Conservation (phyloP, 1,140 invertebrate genomes). For the Trissolcus basalis region DNA sequence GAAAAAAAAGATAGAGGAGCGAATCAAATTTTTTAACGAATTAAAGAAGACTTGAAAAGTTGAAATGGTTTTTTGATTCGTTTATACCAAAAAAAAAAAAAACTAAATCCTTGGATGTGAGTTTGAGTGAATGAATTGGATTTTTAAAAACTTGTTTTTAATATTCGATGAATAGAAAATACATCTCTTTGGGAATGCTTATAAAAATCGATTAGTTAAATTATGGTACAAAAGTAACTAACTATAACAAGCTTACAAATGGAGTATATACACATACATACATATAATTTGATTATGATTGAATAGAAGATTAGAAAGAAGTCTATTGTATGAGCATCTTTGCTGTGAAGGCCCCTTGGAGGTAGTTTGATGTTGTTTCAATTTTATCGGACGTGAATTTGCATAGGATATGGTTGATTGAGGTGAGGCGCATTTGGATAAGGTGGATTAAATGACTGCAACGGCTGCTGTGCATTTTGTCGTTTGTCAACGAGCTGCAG, state of each 20-base stretch:
- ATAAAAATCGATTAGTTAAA: conserved; percentile 8
- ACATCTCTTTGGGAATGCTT: conserved; percentile 31
- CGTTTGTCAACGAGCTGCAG: conserved; percentile 64
- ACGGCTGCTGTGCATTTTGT: conserved; percentile 2
- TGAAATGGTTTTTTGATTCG: conserved; percentile 6
- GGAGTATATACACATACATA: conserved; percentile 23
- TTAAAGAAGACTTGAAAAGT: conserved; percentile 47
- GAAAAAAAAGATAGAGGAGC: conserved; percentile 24
- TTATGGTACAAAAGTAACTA: conserved; percentile 1
- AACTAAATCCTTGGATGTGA: too few species aligned
- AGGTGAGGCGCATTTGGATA: conserved; percentile 3
- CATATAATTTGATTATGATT: background rate
- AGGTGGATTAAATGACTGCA: background rate
- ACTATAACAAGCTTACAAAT: conserved; percentile 14
- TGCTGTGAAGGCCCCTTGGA: conserved; percentile 17
- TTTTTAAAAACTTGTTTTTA: background rate
- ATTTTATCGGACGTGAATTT: background rate
- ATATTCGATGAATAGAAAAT: conserved; percentile 33
- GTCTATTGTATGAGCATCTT: background rate
- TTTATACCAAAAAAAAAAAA: background rate
- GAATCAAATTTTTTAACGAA: conserved; percentile 55
- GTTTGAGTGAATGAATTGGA: too few species aligned
- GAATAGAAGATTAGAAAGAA: too few species aligned
- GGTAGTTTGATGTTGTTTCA: conserved; percentile 24
- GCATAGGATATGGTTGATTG: conserved; percentile 8